phyloP scores from a whole-genome alignment of 2,797 vertebrate species.

The Cirrhinus mrigala region DNA sequence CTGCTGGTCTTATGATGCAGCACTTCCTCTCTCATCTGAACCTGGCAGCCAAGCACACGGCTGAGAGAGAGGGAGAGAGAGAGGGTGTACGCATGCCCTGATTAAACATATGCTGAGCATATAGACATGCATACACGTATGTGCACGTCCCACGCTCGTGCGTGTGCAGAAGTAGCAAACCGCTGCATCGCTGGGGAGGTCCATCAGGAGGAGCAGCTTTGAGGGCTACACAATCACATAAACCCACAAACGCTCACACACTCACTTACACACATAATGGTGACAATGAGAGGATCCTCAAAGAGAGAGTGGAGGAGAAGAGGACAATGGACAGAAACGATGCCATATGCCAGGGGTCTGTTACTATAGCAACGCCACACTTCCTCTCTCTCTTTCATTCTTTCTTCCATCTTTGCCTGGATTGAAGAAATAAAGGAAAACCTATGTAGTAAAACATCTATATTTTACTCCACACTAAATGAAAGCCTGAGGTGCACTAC shows the following conservation, averaged over 20 bases:
- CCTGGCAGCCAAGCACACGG: slow-evolving; percentile 1
- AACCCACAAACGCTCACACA: slow-evolving; percentile 21
- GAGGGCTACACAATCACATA: slow-evolving; percentile 54
- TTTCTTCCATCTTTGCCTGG: slow-evolving; percentile 16
- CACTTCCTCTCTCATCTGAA: not conserved
- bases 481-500: slow-evolving; percentile 2
- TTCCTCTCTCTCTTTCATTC: slow-evolving; percentile 31
- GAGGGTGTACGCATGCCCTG: not conserved
- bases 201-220: slow-evolving; percentile 49
- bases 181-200: slow-evolving; percentile 22
- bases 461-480: not conserved
- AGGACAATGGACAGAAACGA: slow-evolving; percentile 61
- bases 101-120: slow-evolving; percentile 37
- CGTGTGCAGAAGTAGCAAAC: slow-evolving; percentile 42
- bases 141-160: slow-evolving; percentile 25
- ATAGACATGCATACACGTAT: slow-evolving; percentile 38
- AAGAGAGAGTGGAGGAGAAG: slow-evolving; percentile 47
- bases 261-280: slow-evolving; percentile 32
- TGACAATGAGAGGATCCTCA: slow-evolving; percentile 55
- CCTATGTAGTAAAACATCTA: not conserved
- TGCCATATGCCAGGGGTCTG: slow-evolving; percentile 53
- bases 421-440: slow-evolving; percentile 34
- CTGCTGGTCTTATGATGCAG: slow-evolving; percentile 1
- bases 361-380: slow-evolving; percentile 63
- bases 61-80: not conserved